Evolutionary conservation across 2,888 invertebrate species (phyloP).

Genomic region (Lasioglossum figueresi): DNA sequence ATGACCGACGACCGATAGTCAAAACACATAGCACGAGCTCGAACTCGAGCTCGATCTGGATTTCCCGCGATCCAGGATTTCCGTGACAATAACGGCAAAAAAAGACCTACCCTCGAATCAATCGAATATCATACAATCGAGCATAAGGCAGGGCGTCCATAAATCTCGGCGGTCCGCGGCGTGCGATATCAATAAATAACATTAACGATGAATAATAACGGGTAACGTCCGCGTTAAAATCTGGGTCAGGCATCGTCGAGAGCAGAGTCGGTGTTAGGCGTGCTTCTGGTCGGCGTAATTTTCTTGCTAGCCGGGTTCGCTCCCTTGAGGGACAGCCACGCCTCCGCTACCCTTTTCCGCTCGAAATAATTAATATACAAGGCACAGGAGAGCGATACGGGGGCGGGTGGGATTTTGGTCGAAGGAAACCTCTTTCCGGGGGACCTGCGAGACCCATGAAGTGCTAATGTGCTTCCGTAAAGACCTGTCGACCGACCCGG

Average conservation of each 20-base stretch:
- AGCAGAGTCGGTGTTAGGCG: background rate
- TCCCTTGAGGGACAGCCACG: slow-evolving; percentile 25
- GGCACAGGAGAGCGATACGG: slow-evolving; percentile 77
- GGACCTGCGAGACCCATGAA: slow-evolving; percentile 43
- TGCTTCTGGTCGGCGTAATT: slow-evolving; percentile 33
- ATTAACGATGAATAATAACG: slow-evolving; percentile 22
- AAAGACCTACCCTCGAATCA: no score
- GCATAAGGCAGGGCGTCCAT: background rate
- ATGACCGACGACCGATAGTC: background rate
- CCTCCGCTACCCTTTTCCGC: slow-evolving; percentile 66
- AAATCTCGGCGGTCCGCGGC: background rate
- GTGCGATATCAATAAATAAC: slow-evolving; percentile 35
- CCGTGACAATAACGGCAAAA: background rate
- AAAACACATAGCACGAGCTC: background rate
- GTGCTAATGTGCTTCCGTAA: slow-evolving; percentile 57
- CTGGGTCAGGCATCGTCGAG: slow-evolving; percentile 46
- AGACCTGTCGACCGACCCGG: slow-evolving; percentile 36
- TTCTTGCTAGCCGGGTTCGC: slow-evolving; percentile 35
- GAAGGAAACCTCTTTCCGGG: slow-evolving; percentile 42
- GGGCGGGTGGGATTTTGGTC: slow-evolving; percentile 64
- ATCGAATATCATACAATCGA: no score
- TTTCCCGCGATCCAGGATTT: background rate
- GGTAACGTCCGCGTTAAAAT: slow-evolving; percentile 22
- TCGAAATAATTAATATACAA: slow-evolving; percentile 79
- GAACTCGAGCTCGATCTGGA: background rate